A percentile compares a stretch with the other conserved stretches of the same genome.
phyloP scores from a whole-genome alignment of 2,888 invertebrate species.

The Meiosimyza platycephala region DNA sequence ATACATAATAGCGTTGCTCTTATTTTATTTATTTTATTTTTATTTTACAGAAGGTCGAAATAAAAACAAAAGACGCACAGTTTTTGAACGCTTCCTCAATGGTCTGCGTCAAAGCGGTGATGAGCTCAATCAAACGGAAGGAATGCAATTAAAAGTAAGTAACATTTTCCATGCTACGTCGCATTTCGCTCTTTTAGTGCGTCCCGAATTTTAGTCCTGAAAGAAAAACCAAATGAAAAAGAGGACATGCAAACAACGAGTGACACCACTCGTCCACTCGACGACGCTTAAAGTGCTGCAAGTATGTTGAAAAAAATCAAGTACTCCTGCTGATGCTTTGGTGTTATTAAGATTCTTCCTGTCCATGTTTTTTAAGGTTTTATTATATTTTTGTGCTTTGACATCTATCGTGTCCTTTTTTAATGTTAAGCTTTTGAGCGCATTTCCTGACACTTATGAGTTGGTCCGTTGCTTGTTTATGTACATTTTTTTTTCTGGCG shows the following conservation, averaged over 20 bases:
- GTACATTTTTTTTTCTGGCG: constrained; percentile 1
- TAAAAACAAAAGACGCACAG: constrained; percentile 65
- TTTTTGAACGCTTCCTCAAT: constrained; percentile 65
- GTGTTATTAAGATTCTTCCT: constrained; percentile 16
- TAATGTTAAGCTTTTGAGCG: constrained; percentile 23
- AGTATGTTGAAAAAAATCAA: background rate
- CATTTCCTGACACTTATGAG: constrained; percentile 27
- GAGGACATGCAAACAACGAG: constrained; percentile 20
- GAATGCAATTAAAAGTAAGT: constrained; percentile 67
- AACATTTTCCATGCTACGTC: constrained; percentile 33
- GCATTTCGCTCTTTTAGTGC: background rate
- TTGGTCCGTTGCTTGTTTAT: constrained; percentile 7
- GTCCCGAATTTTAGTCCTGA: too few relatives aligned
- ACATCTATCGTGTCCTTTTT: constrained; percentile 16
- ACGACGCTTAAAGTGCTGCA: constrained; percentile 5
- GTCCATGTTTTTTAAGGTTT: constrained; percentile 14
- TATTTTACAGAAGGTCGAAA: constrained; percentile 63
- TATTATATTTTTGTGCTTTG: constrained; percentile 1
- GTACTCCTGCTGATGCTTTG: background rate
- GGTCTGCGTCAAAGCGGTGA: constrained; percentile 65
- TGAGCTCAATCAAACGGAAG: constrained; percentile 65
- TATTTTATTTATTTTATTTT: background rate
- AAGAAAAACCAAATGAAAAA: background rate
- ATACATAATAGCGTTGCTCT: background rate
- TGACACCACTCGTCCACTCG: constrained; percentile 4